Evolutionary conservation across 35 echinoderm and acorn worm species (phyloP).

Genomic region (Lytechinus pictus): DNA sequence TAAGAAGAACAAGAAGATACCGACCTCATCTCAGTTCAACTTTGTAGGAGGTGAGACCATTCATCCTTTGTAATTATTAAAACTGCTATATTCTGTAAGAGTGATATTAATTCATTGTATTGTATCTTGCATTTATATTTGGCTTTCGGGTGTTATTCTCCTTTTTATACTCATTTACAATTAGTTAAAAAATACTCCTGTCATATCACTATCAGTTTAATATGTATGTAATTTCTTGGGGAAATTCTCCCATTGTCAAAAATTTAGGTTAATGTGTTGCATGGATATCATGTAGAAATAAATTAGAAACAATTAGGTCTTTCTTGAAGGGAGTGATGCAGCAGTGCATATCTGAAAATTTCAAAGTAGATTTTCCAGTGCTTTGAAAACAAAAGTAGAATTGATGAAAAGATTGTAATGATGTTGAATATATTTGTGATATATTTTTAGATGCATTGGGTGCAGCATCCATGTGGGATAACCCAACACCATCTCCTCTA

Average conservation of each 20-base stretch:
- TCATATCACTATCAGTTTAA: too few species aligned
- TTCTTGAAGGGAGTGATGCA: background rate
- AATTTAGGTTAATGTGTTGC: background rate
- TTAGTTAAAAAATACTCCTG: background rate
- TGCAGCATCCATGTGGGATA: slow-evolving; percentile 30
- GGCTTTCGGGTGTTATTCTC: background rate
- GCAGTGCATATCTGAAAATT: background rate
- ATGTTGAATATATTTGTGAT: background rate
- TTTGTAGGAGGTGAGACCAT: slow-evolving; percentile 25
- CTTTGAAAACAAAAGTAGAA: too few species aligned
- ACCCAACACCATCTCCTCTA: slow-evolving; percentile 30
- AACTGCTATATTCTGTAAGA: too few species aligned
- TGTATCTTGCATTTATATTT: background rate
- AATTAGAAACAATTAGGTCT: background rate
- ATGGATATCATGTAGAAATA: background rate
- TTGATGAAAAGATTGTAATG: background rate
- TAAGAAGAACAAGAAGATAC: slow-evolving; percentile 15
- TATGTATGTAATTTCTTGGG: too few species aligned
- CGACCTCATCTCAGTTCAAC: slow-evolving; percentile 15
- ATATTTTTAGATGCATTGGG: background rate
- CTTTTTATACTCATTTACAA: background rate
- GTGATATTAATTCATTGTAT: too few species aligned
- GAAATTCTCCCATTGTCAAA: too few species aligned
- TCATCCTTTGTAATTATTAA: too few species aligned
- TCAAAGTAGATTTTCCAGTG: too few species aligned